Evolutionary conservation across 1,140 invertebrate species (phyloP).

Genomic region (Ceratitis capitata): DNA sequence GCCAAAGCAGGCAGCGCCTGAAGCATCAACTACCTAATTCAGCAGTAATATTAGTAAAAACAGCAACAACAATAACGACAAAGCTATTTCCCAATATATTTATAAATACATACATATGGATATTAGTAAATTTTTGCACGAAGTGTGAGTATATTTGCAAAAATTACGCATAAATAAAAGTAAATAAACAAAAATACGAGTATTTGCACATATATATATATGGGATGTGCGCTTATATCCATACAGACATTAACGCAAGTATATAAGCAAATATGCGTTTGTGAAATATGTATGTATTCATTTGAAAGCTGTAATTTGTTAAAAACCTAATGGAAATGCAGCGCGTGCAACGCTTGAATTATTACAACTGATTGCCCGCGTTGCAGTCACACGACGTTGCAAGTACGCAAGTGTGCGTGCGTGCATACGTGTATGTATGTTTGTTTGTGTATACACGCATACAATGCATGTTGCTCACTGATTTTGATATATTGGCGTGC

Average conservation of each 20-base stretch:
- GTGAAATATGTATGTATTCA: not conserved
- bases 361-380: constrained; percentile 26
- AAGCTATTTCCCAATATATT: no score
- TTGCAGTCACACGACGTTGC: not conserved
- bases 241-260: no score
- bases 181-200: not conserved
- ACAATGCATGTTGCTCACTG: no score
- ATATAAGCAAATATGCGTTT: not conserved
- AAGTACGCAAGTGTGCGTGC: not conserved
- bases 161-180: constrained; percentile 5
- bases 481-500: constrained; percentile 24
- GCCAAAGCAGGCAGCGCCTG: constrained; percentile 20
- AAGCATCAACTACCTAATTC: not conserved
- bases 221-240: not conserved
- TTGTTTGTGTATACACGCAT: not conserved
- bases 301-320: constrained; percentile 32
- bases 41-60: not conserved
- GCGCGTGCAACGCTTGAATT: constrained; percentile 30
- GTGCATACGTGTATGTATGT: not conserved
- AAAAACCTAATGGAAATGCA: constrained; percentile 23
- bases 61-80: not conserved
- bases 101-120: not conserved
- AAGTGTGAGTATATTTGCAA: constrained; percentile 11
- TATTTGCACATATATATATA: not conserved
- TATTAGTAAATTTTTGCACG: constrained; percentile 4